Evolutionary conservation across 2,888 invertebrate genomes (phyloP).

Genomic region (Oxyteleia sp.): DNA sequence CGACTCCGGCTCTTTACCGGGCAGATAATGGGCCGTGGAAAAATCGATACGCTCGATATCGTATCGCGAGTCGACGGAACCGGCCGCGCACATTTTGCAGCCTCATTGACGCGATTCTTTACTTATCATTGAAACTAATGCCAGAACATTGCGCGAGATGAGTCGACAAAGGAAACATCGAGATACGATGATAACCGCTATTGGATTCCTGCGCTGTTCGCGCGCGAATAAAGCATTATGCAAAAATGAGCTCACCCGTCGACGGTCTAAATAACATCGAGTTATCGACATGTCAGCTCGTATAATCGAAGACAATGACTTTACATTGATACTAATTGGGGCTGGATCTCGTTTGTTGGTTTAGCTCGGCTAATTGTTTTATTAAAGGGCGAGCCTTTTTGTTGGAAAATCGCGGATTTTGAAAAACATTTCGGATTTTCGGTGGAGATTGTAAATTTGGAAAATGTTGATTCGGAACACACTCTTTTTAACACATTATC

Average conservation of each 20-base stretch:
- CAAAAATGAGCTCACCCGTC: constrained; percentile 57
- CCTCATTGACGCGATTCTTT: constrained; percentile 68
- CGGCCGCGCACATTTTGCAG: constrained; percentile 57
- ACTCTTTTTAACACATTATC: too few relatives aligned
- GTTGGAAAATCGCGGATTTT: too few relatives aligned
- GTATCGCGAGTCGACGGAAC: constrained; percentile 56
- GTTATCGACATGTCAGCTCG: constrained; percentile 56
- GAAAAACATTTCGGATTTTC: too few relatives aligned
- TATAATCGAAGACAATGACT: constrained; percentile 56
- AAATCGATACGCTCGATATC: constrained; percentile 62
- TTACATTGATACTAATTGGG: constrained; percentile 59
- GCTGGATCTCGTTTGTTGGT: constrained; percentile 42
- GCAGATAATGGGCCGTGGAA: constrained; percentile 59
- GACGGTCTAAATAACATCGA: constrained; percentile 55
- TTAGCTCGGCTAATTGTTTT: constrained; percentile 51
- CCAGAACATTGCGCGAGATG: constrained; percentile 61
- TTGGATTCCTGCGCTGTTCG: constrained; percentile 53
- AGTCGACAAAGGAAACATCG: constrained; percentile 60
- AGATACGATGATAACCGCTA: constrained; percentile 65
- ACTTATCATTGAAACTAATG: constrained; percentile 70
- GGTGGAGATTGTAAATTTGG: too few relatives aligned
- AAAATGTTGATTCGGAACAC: too few relatives aligned
- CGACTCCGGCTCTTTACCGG: constrained; percentile 52
- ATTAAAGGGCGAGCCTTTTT: too few relatives aligned
- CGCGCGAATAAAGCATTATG: constrained; percentile 64